Base-by-base conservation (phyloP, 2,797 vertebrate genomes). In the Anabacerthia variegaticeps region DNA sequence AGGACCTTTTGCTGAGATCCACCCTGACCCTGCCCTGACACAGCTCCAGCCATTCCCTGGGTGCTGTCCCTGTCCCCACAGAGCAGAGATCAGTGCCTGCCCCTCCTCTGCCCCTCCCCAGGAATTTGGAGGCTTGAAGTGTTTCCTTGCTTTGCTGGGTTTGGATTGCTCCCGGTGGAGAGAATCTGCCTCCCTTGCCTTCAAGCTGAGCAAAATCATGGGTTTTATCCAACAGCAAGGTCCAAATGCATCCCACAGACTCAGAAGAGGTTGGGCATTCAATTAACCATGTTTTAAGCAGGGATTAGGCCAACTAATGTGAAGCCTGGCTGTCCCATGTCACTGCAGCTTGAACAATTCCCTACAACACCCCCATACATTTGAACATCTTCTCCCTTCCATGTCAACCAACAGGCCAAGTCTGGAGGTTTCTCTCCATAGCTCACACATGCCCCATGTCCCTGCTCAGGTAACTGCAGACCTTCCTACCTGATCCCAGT, bases 371-470 rank as follows among this genome's bases (percentile, higher is more conserved):
- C 36, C 19, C 43, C 49, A 7, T 0, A 15, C 0, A 1, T 3
- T 36, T 10, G 13, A 73, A 32, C 21, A 22, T 32, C n/a, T 58
- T n/a, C n/a, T 62, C n/a, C 46, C 14, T 52, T n/a, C 15, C 1
- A 0, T 6, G 13, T 10, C 66, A 7, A 4, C 75, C 5, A 6
- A 4, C 11, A 77, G 61, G 8, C 20, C 54, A 9, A 63, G 2
- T 8, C 28, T 76, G 27, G 26, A 51, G 30, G 8, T 18, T 56
- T 12, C 37, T 26, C 19, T 75, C 12, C 34, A 21, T 61, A 1
- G 0, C 7, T 52, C 34, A 37, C 43, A 20, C 11, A 0, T 20
- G 51, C 22, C 66, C 30, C 2, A 0, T 11, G 7, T 54, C 12
- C 80, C 43, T 32, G n/a, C 18, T 32, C 30, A 81, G 62, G 37